Conservation (phyloP, 2,888 invertebrate species). For the Hirtodrosophila cameraria region DNA sequence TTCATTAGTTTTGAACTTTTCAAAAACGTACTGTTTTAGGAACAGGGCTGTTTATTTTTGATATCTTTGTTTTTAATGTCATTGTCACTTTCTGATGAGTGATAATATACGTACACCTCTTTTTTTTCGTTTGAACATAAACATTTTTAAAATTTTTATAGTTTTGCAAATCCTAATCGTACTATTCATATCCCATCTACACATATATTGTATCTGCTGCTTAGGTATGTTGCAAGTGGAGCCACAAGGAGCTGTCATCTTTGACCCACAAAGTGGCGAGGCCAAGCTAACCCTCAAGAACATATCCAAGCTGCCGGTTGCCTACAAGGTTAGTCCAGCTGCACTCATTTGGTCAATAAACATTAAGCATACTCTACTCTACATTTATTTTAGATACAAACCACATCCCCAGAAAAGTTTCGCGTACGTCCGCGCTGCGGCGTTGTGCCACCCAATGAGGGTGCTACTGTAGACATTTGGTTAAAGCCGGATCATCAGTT, state of each 20-base stretch:
- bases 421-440: slow-evolving; percentile 95
- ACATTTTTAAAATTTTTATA: slow-evolving; percentile 28
- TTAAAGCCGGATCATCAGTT: slow-evolving; percentile 90
- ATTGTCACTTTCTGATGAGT: slow-evolving; percentile 4
- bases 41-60: too few relatives aligned
- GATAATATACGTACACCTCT: slow-evolving; percentile 8
- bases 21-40: too few relatives aligned
- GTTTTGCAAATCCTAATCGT: slow-evolving; percentile 22
- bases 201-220: slow-evolving; percentile 26
- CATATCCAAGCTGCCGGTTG: slow-evolving; percentile 86
- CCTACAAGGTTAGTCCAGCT: slow-evolving; percentile 87
- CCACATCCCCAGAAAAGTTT: slow-evolving; percentile 97
- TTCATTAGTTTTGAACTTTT: too few relatives aligned
- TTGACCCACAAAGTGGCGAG: slow-evolving; percentile 85
- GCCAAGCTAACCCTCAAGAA: slow-evolving; percentile 88
- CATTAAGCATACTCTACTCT: not conserved
- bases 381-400: slow-evolving; percentile 91
- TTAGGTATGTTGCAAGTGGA: slow-evolving; percentile 86
- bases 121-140: slow-evolving; percentile 15
- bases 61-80: slow-evolving; percentile 37
- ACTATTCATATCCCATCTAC: slow-evolving; percentile 5
- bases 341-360: too few relatives aligned
- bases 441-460: slow-evolving; percentile 87
- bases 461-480: slow-evolving; percentile 88
- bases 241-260: slow-evolving; percentile 88